phyloP scores from a whole-genome alignment of 2,888 invertebrate genomes.

The Dromius quadrimaculatus region DNA sequence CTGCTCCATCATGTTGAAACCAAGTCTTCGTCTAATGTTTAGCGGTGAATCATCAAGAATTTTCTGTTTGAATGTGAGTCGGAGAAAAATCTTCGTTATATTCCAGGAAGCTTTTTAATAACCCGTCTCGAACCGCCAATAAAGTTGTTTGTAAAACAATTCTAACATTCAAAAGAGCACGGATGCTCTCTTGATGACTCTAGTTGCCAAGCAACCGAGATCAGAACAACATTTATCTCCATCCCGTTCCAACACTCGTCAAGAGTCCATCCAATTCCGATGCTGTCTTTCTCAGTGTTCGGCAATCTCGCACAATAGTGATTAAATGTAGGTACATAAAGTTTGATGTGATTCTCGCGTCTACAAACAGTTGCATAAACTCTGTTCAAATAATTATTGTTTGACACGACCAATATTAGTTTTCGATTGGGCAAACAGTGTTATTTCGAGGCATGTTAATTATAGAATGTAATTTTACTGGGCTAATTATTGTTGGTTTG shows the following conservation, averaged over 20 bases:
- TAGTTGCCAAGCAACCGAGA: constrained; percentile 26
- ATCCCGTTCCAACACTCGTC: constrained; percentile 24
- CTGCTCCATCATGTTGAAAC: too few species aligned
- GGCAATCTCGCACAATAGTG: constrained; percentile 22
- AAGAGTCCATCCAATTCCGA: neutral
- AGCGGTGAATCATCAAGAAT: too few species aligned
- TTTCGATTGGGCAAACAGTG: constrained; percentile 45
- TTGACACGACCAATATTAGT: constrained; percentile 45
- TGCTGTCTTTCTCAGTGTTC: constrained; percentile 26
- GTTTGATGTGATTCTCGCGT: constrained; percentile 49
- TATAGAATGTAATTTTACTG: constrained; percentile 37
- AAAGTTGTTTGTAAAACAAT: constrained; percentile 48
- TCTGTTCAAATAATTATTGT: constrained; percentile 50
- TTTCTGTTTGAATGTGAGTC: too few species aligned
- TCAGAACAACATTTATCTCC: constrained; percentile 44
- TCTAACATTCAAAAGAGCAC: constrained; percentile 35
- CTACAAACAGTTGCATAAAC: constrained; percentile 41
- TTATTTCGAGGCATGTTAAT: constrained; percentile 24
- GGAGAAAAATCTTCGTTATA: neutral
- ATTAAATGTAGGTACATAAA: constrained; percentile 46
- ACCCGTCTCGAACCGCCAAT: constrained; percentile 38
- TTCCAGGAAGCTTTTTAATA: constrained; percentile 37
- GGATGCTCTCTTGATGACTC: neutral
- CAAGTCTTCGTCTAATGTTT: too few species aligned
- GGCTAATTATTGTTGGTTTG: constrained; percentile 33